Evolutionary conservation across 1,140 invertebrate genomes (phyloP).

Genomic region (Listronotus bonariensis): DNA sequence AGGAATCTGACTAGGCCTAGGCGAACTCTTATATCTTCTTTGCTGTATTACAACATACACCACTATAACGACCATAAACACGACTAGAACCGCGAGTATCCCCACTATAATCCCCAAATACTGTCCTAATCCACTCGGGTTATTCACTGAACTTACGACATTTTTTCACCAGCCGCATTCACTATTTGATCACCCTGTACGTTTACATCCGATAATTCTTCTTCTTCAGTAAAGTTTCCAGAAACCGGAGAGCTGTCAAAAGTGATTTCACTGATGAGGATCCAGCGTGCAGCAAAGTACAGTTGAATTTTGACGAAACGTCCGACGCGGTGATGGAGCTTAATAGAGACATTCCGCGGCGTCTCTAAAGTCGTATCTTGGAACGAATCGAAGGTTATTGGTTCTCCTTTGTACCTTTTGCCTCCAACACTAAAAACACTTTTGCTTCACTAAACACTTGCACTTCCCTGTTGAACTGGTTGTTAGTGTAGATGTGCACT

Average conservation of each 20-base stretch:
- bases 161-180: conserved; percentile 43
- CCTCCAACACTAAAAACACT: conserved; percentile 84
- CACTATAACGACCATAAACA: conserved; percentile 47
- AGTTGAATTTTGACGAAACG: conserved; percentile 80
- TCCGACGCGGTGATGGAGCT: conserved; percentile 81
- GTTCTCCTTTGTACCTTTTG: conserved; percentile 73
- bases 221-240: conserved; percentile 52
- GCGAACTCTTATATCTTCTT: conserved; percentile 48
- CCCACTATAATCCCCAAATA: conserved; percentile 53
- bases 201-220: conserved; percentile 38
- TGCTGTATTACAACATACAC: conserved; percentile 49
- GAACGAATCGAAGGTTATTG: conserved; percentile 74
- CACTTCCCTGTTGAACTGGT: conserved; percentile 79
- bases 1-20: conserved; percentile 50
- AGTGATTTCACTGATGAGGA: conserved; percentile 86
- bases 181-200: conserved; percentile 44
- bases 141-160: conserved; percentile 47
- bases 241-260: conserved; percentile 68
- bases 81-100: conserved; percentile 47
- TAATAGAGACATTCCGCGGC: conserved; percentile 81
- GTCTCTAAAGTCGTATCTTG: conserved; percentile 83
- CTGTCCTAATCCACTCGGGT: conserved; percentile 44
- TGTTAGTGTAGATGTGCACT: conserved; percentile 81
- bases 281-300: conserved; percentile 83
- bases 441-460: conserved; percentile 80